Base-by-base conservation (phyloP, 2,888 invertebrate genomes). In the Phytoseiulus persimilis region DNA sequence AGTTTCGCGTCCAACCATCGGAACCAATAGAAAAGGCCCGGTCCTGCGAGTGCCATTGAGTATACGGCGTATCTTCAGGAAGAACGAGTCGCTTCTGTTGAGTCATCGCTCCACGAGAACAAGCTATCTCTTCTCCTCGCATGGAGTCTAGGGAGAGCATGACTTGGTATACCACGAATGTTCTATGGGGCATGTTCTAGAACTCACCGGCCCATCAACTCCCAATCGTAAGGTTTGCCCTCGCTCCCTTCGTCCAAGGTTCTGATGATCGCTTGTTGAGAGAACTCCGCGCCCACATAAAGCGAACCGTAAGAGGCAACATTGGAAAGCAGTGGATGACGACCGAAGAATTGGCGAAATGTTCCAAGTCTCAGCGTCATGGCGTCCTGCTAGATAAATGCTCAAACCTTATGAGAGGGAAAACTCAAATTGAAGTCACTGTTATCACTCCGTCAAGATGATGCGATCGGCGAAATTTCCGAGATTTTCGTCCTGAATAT, bases 201-300 rank as follows among this genome's bases (percentile, higher is more conserved):
- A 33, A n/a, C 87, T 33, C 32, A 87, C 87, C 87, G 32, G 32
- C 87, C 87, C n/a, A 87, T 33, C 32, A 87, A 31, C 32, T n/a
- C 5, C 87, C 87, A 87, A n/a, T 87, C 87, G 23, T 87, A 87
- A 18, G 87, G 87, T 33, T 87, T 0, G 32, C 33, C 87, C n/a
- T 32, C 31, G 28, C 32, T 32, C 6, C 33, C 87, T 11, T 33
- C 87, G 23, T 87, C 87, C 33, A n/a, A 32, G 28, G 39, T 33
- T n/a, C 87, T 87, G 32, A 91, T 90, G 32, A 83, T 28, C 11
- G 90, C 23, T 83, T 91, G 91, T 83, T 91, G 91, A 28, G 90
- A 83, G 5, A 91, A 83, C 45, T 91, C 91, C n/a, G 91, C 90
- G 31, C 90, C 90, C 31, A 90, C 91, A 83, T 90, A 91, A 90